Percentiles rank a stretch among this genome's conserved stretches.
Evolutionary conservation across 2,797 vertebrate genomes (phyloP).

Genomic region (Champsocephalus esox): DNA sequence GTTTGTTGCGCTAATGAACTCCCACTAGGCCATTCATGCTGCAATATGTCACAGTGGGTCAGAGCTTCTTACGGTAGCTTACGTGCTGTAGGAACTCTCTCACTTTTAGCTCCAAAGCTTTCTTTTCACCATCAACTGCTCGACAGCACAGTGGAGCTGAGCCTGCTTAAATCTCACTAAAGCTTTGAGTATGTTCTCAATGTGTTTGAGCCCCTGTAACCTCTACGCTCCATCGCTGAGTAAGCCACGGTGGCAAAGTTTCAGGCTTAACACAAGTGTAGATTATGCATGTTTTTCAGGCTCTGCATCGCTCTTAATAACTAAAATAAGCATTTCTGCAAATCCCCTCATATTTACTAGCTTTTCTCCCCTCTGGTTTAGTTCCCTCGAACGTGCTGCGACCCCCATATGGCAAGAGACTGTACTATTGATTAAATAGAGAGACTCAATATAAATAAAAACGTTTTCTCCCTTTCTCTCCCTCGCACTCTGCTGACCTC

Average conservation of each 20-base stretch:
- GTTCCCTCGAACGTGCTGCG: conserved; percentile 48
- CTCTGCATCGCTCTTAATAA: conserved; percentile 30
- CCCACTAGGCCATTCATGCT: not conserved
- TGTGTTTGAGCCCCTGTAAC: conserved; percentile 51
- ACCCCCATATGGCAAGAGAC: conserved; percentile 49
- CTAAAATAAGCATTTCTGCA: conserved; percentile 31
- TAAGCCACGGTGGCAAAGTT: conserved; percentile 39
- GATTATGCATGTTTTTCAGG: conserved; percentile 59
- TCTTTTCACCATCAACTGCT: conserved; percentile 51
- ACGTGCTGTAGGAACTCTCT: not conserved
- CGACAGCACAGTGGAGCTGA: conserved; percentile 53
- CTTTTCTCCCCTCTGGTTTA: conserved; percentile 1
- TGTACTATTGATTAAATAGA: conserved; percentile 63
- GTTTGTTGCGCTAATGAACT: not conserved
- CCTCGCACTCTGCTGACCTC: conserved; percentile 43
- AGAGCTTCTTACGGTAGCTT: not conserved
- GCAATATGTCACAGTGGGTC: conserved; percentile 18
- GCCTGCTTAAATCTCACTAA: conserved; percentile 55
- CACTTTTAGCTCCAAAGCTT: conserved; percentile 34
- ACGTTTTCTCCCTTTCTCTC: conserved; percentile 3
- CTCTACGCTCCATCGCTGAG: conserved; percentile 24
- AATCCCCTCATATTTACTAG: conserved; percentile 45
- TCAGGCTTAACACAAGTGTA: conserved; percentile 54
- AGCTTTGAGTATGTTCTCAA: conserved; percentile 52
- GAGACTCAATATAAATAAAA: conserved; percentile 28